phyloP scores from a whole-genome alignment of 2,113 vertebrate genomes.

The Phrynosoma platyrhinos region DNA sequence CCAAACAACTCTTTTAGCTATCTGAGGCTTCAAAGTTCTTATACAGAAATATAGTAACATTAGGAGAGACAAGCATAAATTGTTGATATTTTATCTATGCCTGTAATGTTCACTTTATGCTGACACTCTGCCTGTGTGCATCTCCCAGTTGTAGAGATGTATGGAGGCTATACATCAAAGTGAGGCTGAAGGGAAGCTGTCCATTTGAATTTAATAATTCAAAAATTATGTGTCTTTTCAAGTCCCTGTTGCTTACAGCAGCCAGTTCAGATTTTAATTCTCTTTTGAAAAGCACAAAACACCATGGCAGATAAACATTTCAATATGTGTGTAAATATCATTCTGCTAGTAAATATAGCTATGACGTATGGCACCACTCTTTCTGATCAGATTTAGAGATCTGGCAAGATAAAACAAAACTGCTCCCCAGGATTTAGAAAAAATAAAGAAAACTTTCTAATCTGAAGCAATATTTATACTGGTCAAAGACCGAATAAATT shows the following conservation, averaged over 20 bases:
- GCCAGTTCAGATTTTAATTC: constrained; percentile 7
- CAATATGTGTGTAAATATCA: constrained; percentile 16
- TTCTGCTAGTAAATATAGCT: background rate
- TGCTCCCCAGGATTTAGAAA: too few relatives aligned
- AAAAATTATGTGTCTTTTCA: constrained; percentile 1
- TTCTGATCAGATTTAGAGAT: background rate
- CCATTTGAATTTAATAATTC: constrained; percentile 11
- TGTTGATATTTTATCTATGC: constrained; percentile 4
- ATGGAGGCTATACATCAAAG: background rate
- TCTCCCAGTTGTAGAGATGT: background rate
- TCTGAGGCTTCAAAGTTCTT: background rate
- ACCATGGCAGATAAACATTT: background rate
- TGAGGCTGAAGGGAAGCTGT: background rate
- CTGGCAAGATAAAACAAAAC: background rate
- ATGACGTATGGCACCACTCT: accelerated
- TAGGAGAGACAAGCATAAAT: background rate
- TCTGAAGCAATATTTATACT: too few relatives aligned
- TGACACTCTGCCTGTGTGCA: background rate
- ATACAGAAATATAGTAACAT: background rate
- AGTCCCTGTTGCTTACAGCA: background rate
- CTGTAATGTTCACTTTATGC: background rate
- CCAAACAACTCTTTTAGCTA: background rate
- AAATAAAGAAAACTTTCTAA: too few relatives aligned
- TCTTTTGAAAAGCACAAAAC: background rate
- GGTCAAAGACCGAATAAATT: too few relatives aligned